Evolutionary conservation across 1,140 invertebrate genomes (phyloP).

Genomic region (Eufriesea mexicana): DNA sequence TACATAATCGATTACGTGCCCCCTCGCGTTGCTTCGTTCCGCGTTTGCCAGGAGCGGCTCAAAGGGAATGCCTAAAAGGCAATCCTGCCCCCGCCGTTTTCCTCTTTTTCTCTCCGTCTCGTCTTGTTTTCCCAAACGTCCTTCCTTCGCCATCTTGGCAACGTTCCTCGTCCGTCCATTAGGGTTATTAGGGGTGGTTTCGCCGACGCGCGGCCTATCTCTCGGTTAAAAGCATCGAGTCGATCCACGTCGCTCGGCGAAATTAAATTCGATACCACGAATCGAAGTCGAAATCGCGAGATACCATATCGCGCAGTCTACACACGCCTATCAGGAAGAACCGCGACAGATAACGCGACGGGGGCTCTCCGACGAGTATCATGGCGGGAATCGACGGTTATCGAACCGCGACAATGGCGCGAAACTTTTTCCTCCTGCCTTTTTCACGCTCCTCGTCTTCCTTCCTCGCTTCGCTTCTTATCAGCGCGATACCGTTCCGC

Average conservation of each 20-base stretch:
- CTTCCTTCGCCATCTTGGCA: neutral
- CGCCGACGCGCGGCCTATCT: neutral
- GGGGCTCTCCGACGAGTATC: neutral
- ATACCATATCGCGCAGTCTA: neutral
- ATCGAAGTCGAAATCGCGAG: neutral
- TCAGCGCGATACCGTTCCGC: conserved; percentile 6
- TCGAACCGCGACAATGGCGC: neutral
- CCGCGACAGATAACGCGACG: neutral
- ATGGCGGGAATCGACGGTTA: conserved; percentile 11
- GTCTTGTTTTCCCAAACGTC: neutral
- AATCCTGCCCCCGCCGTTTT: neutral
- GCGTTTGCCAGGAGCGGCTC: neutral
- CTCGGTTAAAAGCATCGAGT: neutral
- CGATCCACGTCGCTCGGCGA: neutral
- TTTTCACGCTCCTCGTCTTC: neutral
- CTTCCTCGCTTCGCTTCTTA: conserved; percentile 1
- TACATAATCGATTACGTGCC: conserved; percentile 23
- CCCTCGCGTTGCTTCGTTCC: conserved; percentile 3
- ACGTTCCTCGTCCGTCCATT: conserved; percentile 8
- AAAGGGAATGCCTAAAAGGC: conserved; percentile 24
- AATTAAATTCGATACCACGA: conserved; percentile 11
- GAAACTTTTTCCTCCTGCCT: neutral
- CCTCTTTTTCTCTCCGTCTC: neutral
- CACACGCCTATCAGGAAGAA: neutral
- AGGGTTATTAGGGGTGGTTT: conserved; percentile 15